A percentile compares a stretch with the other conserved stretches of the same genome.
Conservation (phyloP, 2,113 vertebrate genomes). For the Cephalopholis sonnerati region DNA sequence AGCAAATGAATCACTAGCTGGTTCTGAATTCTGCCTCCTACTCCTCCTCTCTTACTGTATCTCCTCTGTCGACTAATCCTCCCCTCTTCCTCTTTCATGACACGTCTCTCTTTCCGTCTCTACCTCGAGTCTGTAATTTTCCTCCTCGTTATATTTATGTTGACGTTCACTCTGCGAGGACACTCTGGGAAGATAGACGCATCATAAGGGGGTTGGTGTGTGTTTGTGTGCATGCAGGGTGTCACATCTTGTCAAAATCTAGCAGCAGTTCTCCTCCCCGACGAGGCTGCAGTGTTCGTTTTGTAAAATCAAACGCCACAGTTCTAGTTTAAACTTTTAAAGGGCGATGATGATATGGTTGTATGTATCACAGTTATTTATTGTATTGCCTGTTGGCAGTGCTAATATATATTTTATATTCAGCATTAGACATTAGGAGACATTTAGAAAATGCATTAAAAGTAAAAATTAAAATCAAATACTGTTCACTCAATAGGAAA, state of each 20-base stretch:
- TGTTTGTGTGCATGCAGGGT: not conserved
- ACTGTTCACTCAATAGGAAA: not conserved
- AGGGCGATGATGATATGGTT: not conserved
- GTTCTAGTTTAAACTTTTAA: not conserved
- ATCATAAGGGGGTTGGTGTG: slow-evolving; percentile 5
- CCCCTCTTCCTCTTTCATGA: slow-evolving; percentile 35
- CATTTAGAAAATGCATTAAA: not conserved
- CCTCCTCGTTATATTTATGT: slow-evolving; percentile 19
- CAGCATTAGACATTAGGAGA: not conserved
- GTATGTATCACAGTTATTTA: not conserved
- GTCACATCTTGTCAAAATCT: slow-evolving; percentile 40
- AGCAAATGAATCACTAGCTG: slow-evolving; percentile 41
- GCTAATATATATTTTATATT: not conserved
- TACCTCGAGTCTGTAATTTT: slow-evolving; percentile 29
- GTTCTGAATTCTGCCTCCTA: slow-evolving; percentile 1
- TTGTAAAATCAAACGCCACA: not conserved
- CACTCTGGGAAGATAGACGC: slow-evolving; percentile 12
- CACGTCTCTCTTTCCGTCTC: slow-evolving; percentile 27
- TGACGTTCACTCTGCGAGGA: not conserved
- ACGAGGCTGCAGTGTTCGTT: not conserved
- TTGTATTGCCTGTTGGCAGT: too few species aligned
- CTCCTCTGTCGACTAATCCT: slow-evolving; percentile 23
- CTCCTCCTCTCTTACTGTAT: slow-evolving; percentile 14
- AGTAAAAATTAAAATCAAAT: not conserved
- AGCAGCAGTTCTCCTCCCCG: slow-evolving; percentile 18